Percentiles rank a stretch among this genome's conserved stretches.
These are phyloP conservation scores for Brachyalestes nurse DNA, from an alignment of 2,797 vertebrate genomes.

Conservation along the genomic window DNA sequence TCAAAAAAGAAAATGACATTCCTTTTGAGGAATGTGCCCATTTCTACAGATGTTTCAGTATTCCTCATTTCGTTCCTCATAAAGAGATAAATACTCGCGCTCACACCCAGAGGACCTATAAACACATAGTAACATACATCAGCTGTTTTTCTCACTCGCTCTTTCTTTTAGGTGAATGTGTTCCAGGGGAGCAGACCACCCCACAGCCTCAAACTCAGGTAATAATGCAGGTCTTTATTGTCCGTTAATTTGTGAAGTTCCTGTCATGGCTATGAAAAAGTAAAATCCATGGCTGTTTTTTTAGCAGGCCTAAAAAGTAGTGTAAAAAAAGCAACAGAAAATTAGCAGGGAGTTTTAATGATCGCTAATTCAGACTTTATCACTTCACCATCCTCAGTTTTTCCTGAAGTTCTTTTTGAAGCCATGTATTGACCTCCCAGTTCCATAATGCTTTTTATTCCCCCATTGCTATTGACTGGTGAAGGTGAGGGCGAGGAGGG, in stretches of 20 bases:
- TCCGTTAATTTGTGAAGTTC: background rate
- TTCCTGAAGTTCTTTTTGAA: background rate
- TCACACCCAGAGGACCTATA: background rate
- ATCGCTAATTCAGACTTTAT: background rate
- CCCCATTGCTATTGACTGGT: background rate
- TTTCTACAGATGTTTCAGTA: no score
- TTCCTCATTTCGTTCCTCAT: no score
- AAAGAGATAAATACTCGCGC: background rate
- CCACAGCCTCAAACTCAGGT: conserved; percentile 63
- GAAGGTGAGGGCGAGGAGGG: conserved; percentile 70
- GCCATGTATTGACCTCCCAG: background rate
- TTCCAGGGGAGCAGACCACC: conserved; percentile 75
- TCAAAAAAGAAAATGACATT: no score
- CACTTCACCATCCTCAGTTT: background rate
- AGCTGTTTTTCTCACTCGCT: background rate
- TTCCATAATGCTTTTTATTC: conserved; percentile 5
- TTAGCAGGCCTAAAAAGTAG: background rate
- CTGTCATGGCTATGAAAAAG: background rate
- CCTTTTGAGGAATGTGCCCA: no score
- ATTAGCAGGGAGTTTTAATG: background rate
- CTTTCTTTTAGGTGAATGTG: conserved; percentile 82
- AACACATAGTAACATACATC: background rate
- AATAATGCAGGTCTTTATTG: background rate
- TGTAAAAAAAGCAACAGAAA: background rate
- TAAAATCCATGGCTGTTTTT: background rate